These are phyloP conservation scores for Lerema accius DNA, from an alignment of 1,140 invertebrate genomes.

Conservation along the genomic window DNA sequence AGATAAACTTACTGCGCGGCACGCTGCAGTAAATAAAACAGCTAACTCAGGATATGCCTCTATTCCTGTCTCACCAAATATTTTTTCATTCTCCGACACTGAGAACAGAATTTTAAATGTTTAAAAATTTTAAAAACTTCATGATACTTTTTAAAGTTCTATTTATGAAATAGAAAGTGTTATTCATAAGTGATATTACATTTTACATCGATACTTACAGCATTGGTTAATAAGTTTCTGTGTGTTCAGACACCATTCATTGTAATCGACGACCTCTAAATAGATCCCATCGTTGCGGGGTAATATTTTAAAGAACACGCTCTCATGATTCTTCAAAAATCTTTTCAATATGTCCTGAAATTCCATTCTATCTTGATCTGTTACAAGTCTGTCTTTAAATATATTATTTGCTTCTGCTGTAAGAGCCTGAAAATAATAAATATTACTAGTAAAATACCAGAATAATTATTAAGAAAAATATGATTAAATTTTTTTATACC, in stretches of 20 bases:
- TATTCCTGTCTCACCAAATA: constrained; percentile 65
- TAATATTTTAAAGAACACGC: constrained; percentile 57
- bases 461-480: constrained; percentile 2
- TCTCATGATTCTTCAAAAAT: constrained; percentile 50
- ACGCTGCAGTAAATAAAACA: constrained; percentile 50
- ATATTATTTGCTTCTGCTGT: constrained; percentile 89
- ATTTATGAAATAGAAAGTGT: no score
- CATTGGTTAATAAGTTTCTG: constrained; percentile 87
- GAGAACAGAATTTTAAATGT: constrained; percentile 39
- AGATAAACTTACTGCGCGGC: constrained; percentile 51
- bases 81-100: constrained; percentile 67
- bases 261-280: constrained; percentile 64
- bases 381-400: constrained; percentile 90
- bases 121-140: no score
- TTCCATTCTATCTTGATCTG: constrained; percentile 85
- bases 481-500: constrained; percentile 24
- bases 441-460: no score
- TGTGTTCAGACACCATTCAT: constrained; percentile 85
- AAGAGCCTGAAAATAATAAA: constrained; percentile 84
- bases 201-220: constrained; percentile 77
- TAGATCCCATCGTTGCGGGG: constrained; percentile 61
- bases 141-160: no score
- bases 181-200: no score
- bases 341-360: constrained; percentile 85
- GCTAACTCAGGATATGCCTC: constrained; percentile 67